Evolutionary conservation across 1,140 invertebrate genomes (phyloP).

Genomic region (Pseudoatta argentina): DNA sequence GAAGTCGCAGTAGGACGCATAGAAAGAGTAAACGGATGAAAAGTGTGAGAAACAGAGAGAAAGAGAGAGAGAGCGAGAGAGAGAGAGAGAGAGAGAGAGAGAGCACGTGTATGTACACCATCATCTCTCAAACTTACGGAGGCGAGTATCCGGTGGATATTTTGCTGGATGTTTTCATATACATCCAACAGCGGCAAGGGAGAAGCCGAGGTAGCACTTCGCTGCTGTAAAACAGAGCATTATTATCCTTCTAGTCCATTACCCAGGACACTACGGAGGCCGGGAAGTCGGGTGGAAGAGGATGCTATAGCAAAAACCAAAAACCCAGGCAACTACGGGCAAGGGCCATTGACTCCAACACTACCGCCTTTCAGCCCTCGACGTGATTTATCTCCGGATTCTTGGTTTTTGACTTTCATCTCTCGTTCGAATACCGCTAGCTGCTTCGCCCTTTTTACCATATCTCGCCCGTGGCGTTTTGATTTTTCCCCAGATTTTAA

Average conservation of each 20-base stretch:
- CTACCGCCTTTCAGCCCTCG: constrained; percentile 75
- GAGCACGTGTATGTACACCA: constrained; percentile 11
- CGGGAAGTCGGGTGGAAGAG: constrained; percentile 71
- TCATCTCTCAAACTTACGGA: constrained; percentile 74
- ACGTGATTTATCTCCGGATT: constrained; percentile 76
- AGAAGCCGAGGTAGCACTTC: constrained; percentile 68
- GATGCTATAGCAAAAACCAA: constrained; percentile 76
- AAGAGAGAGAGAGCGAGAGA: not conserved
- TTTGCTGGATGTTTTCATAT: constrained; percentile 78
- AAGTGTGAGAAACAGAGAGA: constrained; percentile 7
- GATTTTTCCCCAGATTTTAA: constrained; percentile 51
- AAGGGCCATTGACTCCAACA: constrained; percentile 81
- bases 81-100: not conserved
- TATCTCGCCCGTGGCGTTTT: constrained; percentile 28
- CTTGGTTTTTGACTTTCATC: constrained; percentile 74
- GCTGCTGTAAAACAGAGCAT: constrained; percentile 79
- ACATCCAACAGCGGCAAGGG: constrained; percentile 56
- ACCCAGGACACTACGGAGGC: constrained; percentile 77
- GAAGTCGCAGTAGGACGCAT: not conserved
- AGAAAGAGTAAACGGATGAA: constrained; percentile 3
- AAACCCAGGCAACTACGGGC: constrained; percentile 79
- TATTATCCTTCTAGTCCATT: constrained; percentile 82
- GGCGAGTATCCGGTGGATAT: constrained; percentile 73
- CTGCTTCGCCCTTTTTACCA: constrained; percentile 34
- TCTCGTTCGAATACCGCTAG: constrained; percentile 63